These are phyloP conservation scores for Scytalopus superciliaris DNA, from an alignment of 2,113 vertebrate genomes.

Conservation along the genomic window DNA sequence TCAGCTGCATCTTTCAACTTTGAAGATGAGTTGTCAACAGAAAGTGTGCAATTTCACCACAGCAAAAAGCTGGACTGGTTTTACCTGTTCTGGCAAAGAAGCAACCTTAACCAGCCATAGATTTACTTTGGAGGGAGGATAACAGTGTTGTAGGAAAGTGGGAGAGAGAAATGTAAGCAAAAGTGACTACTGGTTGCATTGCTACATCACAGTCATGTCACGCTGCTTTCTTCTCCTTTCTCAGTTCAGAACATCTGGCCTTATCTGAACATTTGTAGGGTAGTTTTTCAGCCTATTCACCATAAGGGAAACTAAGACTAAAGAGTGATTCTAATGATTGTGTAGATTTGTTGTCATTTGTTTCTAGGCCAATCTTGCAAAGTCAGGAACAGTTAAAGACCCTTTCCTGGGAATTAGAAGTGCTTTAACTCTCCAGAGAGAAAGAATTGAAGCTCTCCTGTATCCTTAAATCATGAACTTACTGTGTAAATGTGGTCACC, in stretches of 20 bases:
- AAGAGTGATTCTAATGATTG: not conserved
- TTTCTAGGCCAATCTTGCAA: not conserved
- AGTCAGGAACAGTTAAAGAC: not conserved
- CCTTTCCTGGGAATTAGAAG: not conserved
- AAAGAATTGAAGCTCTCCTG: not conserved
- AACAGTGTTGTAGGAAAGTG: not conserved
- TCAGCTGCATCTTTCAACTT: not conserved
- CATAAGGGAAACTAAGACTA: not conserved
- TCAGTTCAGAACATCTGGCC: not conserved
- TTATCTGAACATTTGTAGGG: not conserved
- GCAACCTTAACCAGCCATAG: not conserved
- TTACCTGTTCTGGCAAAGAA: conserved; percentile 25
- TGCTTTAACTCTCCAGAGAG: not conserved
- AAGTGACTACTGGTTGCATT: not conserved
- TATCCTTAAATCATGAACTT: not conserved
- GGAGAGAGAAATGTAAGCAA: not conserved
- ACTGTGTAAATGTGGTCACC: not conserved
- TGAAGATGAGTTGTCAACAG: not conserved
- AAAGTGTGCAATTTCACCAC: conserved; percentile 16
- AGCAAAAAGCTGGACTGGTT: conserved; percentile 12
- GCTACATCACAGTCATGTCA: not conserved
- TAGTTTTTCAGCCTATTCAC: not conserved
- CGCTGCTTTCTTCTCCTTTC: not conserved
- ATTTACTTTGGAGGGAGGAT: not conserved
- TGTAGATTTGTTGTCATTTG: not conserved